phyloP scores from a whole-genome alignment of 2,797 vertebrate species.

The Spinibarbus caldwelli region DNA sequence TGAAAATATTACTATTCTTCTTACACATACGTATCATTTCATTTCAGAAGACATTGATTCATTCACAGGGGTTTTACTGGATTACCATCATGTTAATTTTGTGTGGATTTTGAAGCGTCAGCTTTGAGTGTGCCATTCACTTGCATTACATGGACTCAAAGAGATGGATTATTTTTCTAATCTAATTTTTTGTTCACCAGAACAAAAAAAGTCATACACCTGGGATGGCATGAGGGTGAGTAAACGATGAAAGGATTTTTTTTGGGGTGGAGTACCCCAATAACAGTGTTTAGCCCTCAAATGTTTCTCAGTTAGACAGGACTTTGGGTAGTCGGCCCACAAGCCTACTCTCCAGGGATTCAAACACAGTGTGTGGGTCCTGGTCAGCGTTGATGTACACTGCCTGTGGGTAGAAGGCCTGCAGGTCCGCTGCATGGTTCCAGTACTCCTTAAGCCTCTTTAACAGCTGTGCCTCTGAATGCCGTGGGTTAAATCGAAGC shows the following conservation, averaged over 20 bases:
- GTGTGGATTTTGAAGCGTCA: neutral
- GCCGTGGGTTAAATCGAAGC: slow-evolving; percentile 80
- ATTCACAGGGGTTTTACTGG: neutral
- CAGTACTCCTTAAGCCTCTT: slow-evolving; percentile 72
- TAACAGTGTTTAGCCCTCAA: neutral
- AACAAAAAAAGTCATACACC: neutral
- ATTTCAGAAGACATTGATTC: neutral
- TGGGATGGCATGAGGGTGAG: neutral
- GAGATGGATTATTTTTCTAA: neutral
- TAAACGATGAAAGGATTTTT: neutral
- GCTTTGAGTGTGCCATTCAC: neutral
- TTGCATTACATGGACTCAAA: neutral
- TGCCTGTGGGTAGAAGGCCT: slow-evolving; percentile 79
- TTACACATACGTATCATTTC: neutral
- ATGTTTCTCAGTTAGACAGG: slow-evolving; percentile 14
- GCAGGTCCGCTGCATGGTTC: slow-evolving; percentile 68
- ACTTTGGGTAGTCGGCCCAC: slow-evolving; percentile 73
- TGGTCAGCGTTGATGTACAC: slow-evolving; percentile 85
- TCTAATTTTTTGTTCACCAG: neutral
- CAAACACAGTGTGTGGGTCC: slow-evolving; percentile 84
- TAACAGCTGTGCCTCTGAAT: slow-evolving; percentile 69
- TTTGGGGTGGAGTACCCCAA: neutral
- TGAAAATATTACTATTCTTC: neutral
- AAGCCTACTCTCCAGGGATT: slow-evolving; percentile 84
- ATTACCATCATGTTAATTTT: neutral